Conservation (phyloP, 2,888 invertebrate species). For the Beris morrisii region DNA sequence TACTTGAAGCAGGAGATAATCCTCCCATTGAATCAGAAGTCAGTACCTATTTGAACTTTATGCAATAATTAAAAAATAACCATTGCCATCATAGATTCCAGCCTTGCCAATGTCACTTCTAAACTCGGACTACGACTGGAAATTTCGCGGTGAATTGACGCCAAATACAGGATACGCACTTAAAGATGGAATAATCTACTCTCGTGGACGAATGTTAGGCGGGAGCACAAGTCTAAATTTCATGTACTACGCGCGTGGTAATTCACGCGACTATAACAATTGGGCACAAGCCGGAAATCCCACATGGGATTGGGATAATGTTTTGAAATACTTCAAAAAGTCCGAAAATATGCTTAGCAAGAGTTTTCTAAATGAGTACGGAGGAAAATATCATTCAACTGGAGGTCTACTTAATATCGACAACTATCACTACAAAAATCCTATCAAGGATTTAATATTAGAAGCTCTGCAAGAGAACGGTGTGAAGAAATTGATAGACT, state of each 20-base stretch:
- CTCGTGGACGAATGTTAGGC: slow-evolving; percentile 9
- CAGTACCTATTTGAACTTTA: slow-evolving; percentile 38
- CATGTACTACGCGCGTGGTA: slow-evolving; percentile 63
- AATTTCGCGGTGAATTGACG: not conserved
- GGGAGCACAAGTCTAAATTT: slow-evolving; percentile 15
- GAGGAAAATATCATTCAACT: slow-evolving; percentile 47
- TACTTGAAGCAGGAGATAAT: slow-evolving; percentile 59
- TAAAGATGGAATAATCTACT: slow-evolving; percentile 69
- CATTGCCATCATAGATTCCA: slow-evolving; percentile 1
- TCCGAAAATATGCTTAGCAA: slow-evolving; percentile 57
- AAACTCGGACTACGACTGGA: slow-evolving; percentile 10
- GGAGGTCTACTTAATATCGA: slow-evolving; percentile 60
- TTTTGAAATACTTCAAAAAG: slow-evolving; percentile 76
- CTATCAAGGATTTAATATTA: slow-evolving; percentile 55
- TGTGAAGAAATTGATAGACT: slow-evolving; percentile 58
- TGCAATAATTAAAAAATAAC: not conserved
- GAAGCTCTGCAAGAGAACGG: slow-evolving; percentile 60
- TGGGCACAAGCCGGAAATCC: slow-evolving; percentile 62
- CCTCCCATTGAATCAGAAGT: slow-evolving; percentile 59
- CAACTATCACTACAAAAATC: slow-evolving; percentile 81
- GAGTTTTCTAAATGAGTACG: slow-evolving; percentile 46
- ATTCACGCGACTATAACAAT: slow-evolving; percentile 61
- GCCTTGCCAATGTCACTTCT: not conserved
- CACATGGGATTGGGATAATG: slow-evolving; percentile 70
- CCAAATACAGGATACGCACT: not conserved